Base-by-base conservation (phyloP, 2,888 invertebrate species). In the Rhagium mordax region DNA sequence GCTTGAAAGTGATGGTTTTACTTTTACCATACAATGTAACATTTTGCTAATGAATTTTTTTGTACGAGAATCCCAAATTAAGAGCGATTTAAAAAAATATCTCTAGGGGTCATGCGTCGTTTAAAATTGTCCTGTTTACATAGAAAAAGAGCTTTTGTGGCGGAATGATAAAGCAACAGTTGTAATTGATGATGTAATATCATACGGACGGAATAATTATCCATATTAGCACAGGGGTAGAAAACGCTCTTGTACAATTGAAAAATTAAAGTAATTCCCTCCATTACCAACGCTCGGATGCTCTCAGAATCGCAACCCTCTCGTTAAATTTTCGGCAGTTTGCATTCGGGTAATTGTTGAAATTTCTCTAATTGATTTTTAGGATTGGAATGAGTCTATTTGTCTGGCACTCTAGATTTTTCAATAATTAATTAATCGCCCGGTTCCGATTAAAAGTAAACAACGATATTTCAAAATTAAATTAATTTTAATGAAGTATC, bases 271-370 rank as follows among this genome's bases (percentile, higher is more conserved):
- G 64, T 67, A 67, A 74, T 71, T 65, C 29, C 41, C 71, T 67
- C 57, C 57, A 71, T 74, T 74, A 74, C 62, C 61, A 49, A 74
- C 70, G 55, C 57, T 57, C 24, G 70, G 62, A 55, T 74, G 47
- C 74, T 13, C 67, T 51, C 51, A 53, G 65, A 72, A 70, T 67
- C 67, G 51, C 51, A 20, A 47, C 67, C 60, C 61, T 48, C 70
- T 73, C 66, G 66, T 66, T 66, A 70, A 73, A 61, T 60, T 64
- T 73, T 70, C 73, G 47, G 65, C 60, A 73, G 69, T 61, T 71
- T 33, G 61, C 67, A 67, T 71, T 55, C 59, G 53, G 16, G 49
- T 66, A 47, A 73, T 70, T 53, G 51, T 70, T 29, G 70, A 68
- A 70, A 70, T 70, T 29, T 61, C 55, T 47, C 66, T 66, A 66